Conservation (phyloP, 2,113 vertebrate species). For the Oxyruncus cristatus region DNA sequence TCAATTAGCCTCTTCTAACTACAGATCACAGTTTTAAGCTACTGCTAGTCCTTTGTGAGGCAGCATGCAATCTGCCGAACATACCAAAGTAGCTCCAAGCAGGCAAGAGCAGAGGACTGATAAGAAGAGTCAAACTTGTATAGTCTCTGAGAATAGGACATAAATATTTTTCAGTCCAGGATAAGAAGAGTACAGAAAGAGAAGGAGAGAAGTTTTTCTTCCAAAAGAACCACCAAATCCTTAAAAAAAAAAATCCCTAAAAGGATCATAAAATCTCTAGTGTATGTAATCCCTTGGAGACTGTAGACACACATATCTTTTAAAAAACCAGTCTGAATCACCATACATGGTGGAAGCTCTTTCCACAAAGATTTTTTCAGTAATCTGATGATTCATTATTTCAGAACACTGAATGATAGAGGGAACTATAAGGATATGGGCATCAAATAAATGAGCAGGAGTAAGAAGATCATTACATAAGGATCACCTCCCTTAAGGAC, state of each 20-base stretch:
- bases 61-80: not conserved
- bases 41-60: not conserved
- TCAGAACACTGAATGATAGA: not conserved
- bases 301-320: not conserved
- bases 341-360: fast-evolving
- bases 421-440: not conserved
- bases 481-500: not conserved
- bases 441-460: not conserved
- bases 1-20: not conserved
- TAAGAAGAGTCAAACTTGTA: not conserved
- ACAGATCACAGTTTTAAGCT: not conserved
- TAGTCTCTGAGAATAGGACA: not conserved
- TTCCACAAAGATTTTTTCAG: not conserved
- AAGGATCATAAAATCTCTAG: not conserved
- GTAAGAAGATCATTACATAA: not conserved
- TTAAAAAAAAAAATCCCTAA: not conserved
- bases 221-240: not conserved
- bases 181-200: not conserved
- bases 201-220: not conserved
- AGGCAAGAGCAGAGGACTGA: not conserved
- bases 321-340: not conserved
- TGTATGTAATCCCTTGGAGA: not conserved
- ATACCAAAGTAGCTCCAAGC: not conserved
- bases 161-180: not conserved
- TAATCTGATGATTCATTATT: not conserved